Conservation (phyloP, 2,797 vertebrate genomes). For the Cercopithecus petaurista region DNA sequence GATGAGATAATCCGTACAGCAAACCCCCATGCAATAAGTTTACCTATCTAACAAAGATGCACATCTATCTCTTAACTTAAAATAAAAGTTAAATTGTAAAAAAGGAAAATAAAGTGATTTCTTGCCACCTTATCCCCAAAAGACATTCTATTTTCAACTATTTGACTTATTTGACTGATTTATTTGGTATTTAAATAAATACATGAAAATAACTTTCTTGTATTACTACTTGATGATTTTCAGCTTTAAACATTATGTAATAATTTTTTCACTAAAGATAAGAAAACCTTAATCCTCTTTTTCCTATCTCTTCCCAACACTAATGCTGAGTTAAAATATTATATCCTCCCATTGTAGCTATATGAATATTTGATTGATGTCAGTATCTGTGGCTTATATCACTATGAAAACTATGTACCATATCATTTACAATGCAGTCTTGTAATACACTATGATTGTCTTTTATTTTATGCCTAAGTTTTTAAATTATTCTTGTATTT, state of each 20-base stretch:
- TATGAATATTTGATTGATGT: neutral
- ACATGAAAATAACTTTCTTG: neutral
- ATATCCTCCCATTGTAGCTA: neutral
- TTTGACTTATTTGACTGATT: neutral
- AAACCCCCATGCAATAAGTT: too few species aligned
- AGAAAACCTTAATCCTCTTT: neutral
- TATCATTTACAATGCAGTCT: neutral
- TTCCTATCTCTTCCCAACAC: neutral
- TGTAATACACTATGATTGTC: neutral
- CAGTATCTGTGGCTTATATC: neutral
- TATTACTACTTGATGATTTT: neutral
- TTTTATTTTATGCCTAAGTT: neutral
- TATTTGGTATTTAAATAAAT: neutral
- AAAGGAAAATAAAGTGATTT: neutral
- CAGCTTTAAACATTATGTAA: neutral
- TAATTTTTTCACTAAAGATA: neutral
- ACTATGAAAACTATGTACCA: neutral
- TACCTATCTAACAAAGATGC: too few species aligned
- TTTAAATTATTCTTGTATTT: neutral
- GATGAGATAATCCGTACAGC: too few species aligned
- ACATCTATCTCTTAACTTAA: too few species aligned
- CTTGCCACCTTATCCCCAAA: neutral
- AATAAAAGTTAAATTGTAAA: too few species aligned
- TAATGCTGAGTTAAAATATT: neutral
- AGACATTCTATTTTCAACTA: neutral